Evolutionary conservation across 2,113 vertebrate genomes (phyloP).

Genomic region (Stercorarius parasiticus): DNA sequence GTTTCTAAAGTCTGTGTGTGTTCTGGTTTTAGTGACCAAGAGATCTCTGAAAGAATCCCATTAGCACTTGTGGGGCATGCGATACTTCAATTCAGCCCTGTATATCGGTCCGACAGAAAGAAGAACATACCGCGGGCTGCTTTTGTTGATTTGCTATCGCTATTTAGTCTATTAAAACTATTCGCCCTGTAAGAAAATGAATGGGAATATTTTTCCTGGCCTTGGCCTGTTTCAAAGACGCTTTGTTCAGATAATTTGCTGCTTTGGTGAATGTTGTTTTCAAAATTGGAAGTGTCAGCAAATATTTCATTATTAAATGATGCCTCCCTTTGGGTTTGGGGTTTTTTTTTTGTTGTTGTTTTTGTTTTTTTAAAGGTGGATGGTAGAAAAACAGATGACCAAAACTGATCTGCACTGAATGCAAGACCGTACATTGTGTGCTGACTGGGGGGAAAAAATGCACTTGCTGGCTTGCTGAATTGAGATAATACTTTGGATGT

Average conservation of each 20-base stretch:
- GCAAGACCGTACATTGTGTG: background rate
- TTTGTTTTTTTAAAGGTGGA: background rate
- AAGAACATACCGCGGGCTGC: background rate
- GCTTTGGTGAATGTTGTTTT: background rate
- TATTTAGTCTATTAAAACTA: background rate
- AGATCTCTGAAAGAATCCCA: background rate
- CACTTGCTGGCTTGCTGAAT: conserved; percentile 53
- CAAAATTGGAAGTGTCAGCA: background rate
- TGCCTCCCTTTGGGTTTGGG: background rate
- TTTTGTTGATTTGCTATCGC: background rate
- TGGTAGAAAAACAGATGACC: background rate
- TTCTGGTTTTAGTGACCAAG: background rate
- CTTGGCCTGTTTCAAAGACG: background rate
- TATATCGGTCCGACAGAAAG: rapidly evolving
- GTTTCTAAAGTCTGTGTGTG: background rate
- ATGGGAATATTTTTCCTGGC: background rate
- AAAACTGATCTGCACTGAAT: background rate
- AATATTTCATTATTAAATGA: background rate
- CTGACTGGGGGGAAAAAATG: background rate
- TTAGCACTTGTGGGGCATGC: background rate
- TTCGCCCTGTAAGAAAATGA: background rate
- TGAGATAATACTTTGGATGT: conserved; percentile 35
- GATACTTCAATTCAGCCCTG: background rate
- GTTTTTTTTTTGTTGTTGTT: background rate
- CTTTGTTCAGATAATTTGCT: background rate